Conservation (phyloP, 2,113 vertebrate species). For the Tachuris rubrigastra region DNA sequence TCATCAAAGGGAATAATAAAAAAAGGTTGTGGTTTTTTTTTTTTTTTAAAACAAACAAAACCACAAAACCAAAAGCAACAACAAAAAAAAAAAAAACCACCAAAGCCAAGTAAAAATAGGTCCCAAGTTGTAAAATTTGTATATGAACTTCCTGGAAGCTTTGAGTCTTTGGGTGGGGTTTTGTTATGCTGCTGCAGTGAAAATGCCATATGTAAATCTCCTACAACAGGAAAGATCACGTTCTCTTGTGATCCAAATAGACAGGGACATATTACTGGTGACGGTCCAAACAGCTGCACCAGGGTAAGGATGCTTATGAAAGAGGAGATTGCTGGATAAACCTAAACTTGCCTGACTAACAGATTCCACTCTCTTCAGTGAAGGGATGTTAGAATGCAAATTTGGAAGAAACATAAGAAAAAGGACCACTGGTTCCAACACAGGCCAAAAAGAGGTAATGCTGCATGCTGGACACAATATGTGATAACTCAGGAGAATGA, state of each 20-base stretch:
- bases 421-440: neutral
- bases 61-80: no score
- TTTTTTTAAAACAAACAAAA: no score
- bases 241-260: neutral
- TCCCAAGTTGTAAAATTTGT: neutral
- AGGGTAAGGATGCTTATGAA: neutral
- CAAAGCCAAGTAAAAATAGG: constrained; percentile 22
- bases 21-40: no score
- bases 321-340: neutral
- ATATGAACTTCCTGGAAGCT: constrained; percentile 34
- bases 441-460: neutral
- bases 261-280: neutral
- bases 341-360: neutral
- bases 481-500: neutral
- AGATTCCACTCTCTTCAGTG: neutral
- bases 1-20: constrained; percentile 10
- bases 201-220: constrained; percentile 40
- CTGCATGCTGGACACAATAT: neutral
- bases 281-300: constrained; percentile 35
- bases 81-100: no score
- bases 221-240: neutral
- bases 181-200: neutral
- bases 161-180: constrained; percentile 10
- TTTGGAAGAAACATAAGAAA: neutral
- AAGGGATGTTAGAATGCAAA: neutral